These are phyloP conservation scores for Acrocephalus arundinaceus DNA, from an alignment of 2,113 vertebrate species.

Conservation along the genomic window DNA sequence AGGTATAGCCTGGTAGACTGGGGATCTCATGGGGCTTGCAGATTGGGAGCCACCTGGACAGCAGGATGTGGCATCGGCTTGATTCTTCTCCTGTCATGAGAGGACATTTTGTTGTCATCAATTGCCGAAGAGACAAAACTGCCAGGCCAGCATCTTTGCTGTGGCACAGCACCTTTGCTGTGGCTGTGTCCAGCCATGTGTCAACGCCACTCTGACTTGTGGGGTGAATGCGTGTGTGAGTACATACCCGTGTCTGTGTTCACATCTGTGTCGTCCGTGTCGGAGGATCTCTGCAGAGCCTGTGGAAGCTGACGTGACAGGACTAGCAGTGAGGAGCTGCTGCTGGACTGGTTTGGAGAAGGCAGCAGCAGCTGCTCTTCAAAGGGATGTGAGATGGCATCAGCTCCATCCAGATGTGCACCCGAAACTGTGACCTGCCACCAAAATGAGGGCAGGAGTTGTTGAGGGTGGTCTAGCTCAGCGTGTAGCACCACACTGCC, in stretches of 20 bases:
- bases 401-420: not conserved
- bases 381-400: not conserved
- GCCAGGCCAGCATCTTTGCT: not conserved
- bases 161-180: not conserved
- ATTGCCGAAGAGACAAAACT: not conserved
- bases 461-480: not conserved
- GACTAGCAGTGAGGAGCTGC: not conserved
- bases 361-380: not conserved
- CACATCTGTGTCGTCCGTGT: constrained; percentile 58
- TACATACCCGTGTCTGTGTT: constrained; percentile 67
- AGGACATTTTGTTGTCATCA: constrained; percentile 26
- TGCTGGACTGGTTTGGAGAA: not conserved
- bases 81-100: not conserved
- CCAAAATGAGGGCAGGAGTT: not conserved
- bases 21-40: constrained; percentile 32
- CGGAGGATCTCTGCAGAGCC: constrained; percentile 18
- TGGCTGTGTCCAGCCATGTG: constrained; percentile 25
- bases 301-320: not conserved
- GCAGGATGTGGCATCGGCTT: constrained; percentile 1
- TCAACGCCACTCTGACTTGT: constrained; percentile 22
- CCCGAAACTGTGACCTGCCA: not conserved
- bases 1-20: constrained; percentile 72
- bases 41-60: constrained; percentile 26
- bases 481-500: constrained; percentile 12
- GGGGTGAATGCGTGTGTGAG: constrained; percentile 67